Conservation (phyloP, 1,140 invertebrate species). For the Venturia canescens region DNA sequence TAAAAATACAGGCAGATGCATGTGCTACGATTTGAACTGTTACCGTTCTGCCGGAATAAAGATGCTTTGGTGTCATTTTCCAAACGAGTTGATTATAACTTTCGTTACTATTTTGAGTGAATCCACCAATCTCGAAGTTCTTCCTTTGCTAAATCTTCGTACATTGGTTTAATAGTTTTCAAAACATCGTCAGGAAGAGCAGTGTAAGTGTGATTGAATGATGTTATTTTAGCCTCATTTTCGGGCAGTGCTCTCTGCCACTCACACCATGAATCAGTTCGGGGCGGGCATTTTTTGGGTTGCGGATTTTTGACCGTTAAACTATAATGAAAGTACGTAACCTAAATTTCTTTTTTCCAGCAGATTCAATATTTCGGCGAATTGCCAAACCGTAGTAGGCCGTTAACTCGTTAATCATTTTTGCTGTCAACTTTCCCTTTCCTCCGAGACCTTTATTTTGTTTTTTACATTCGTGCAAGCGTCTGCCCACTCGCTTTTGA, state of each 20-base stretch:
- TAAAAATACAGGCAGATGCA: too few relatives aligned
- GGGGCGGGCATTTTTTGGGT: conserved; percentile 8
- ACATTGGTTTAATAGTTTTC: not conserved
- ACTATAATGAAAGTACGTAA: conserved; percentile 18
- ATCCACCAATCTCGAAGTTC: not conserved
- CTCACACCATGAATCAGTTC: conserved; percentile 7
- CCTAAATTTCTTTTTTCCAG: conserved; percentile 48
- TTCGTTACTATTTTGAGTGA: conserved; percentile 30
- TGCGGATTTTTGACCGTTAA: conserved; percentile 14
- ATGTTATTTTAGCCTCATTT: not conserved
- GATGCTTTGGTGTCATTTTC: conserved; percentile 20
- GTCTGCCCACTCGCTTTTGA: conserved; percentile 42
- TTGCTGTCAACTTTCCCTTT: conserved; percentile 46
- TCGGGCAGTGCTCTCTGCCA: not conserved
- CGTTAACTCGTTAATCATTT: conserved; percentile 39
- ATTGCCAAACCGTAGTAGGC: conserved; percentile 34
- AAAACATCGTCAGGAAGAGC: not conserved
- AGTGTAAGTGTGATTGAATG: not conserved
- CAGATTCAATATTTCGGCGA: conserved; percentile 8
- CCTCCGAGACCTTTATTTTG: conserved; percentile 40
- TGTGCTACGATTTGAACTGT: too few relatives aligned
- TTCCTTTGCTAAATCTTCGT: not conserved
- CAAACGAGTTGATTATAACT: conserved; percentile 28
- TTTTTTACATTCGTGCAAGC: conserved; percentile 30
- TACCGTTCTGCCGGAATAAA: too few relatives aligned